Conservation (phyloP, 2,113 vertebrate genomes). For the Ptychochromis oligacanthus region DNA sequence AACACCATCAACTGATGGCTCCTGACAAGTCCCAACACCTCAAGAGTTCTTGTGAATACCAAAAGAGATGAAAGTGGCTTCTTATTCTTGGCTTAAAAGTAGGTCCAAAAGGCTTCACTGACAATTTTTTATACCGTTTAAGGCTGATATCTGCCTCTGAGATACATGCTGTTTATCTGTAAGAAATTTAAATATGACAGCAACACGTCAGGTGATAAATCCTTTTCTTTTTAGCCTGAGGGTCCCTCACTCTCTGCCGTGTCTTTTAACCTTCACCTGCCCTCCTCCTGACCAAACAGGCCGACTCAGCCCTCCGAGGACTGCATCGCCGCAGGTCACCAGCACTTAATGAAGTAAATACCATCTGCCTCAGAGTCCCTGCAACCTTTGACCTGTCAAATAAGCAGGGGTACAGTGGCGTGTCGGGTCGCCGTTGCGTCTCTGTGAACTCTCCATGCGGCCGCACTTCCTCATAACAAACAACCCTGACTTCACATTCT, state of each 20-base stretch:
- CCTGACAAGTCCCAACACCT: background rate
- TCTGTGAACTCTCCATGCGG: slow-evolving; percentile 32
- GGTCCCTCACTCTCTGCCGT: slow-evolving; percentile 14
- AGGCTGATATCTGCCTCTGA: background rate
- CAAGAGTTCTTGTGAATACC: background rate
- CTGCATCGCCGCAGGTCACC: slow-evolving; percentile 18
- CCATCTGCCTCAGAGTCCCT: slow-evolving; percentile 34
- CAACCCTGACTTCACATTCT: slow-evolving; percentile 27
- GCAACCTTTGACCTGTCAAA: slow-evolving; percentile 56
- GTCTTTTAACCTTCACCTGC: slow-evolving; percentile 25
- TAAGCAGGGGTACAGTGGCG: slow-evolving; percentile 28
- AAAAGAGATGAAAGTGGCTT: background rate
- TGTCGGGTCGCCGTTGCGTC: slow-evolving; percentile 20
- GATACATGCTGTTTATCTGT: background rate
- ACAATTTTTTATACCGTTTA: background rate
- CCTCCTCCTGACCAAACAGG: background rate
- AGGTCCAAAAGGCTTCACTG: background rate
- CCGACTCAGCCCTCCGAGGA: background rate
- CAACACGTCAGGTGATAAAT: background rate
- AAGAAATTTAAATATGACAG: background rate
- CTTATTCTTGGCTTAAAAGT: background rate
- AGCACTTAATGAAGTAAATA: slow-evolving; percentile 58
- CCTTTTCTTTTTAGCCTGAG: slow-evolving; percentile 22
- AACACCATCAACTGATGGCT: background rate
- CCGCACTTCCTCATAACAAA: slow-evolving; percentile 37